Base-by-base conservation (phyloP, 2,888 invertebrate species). In the Troilus luridus region DNA sequence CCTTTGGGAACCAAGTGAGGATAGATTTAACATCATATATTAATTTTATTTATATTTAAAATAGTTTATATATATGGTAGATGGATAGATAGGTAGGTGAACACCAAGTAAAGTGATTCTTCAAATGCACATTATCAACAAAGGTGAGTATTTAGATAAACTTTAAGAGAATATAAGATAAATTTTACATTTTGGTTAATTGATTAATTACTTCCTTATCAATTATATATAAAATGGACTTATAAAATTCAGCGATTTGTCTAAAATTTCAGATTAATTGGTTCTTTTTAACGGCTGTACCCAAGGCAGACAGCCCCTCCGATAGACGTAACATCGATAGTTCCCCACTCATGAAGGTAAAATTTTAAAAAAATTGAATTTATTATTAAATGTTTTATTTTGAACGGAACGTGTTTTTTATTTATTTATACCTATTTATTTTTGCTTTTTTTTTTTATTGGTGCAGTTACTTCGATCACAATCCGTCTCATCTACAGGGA, bases 281-380 rank as follows among this genome's bases (percentile, higher is more conserved):
- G 85, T 85, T 85, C 85, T 56, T 58, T 85, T 85, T 85, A 56
- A n/a, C 85, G 85, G 85, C 85, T 56, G 85, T 85, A 85, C 85
- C 85, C 21, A 85, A 85, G 85, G 56, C 56, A 56, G 85, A 85
- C 85, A 85, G 85, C 56, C 85, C 54, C 0, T 11, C 85, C 21
- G n/a, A 85, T 21, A 85, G 85, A 56, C 56, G 85, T 56, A 56
- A 56, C 85, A 1, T n/a, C 85, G n/a, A 56, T 85, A 58, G 85
- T 85, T 85, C 85, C 56, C 56, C 56, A n/a, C n/a, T 85, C 5
- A n/a, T 58, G 85, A 85, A 85, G 85, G 85, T 85, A 85, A 85
- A 85, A 58, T 14, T 14, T 17, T 56, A 56, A 85, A 58, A 3
- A 8, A 77, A 41, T 41, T 41, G 19, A 19, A 41, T 77, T 77